These are phyloP conservation scores for Eupeodes latifasciatus DNA, from an alignment of 2,888 invertebrate species.

Conservation along the genomic window DNA sequence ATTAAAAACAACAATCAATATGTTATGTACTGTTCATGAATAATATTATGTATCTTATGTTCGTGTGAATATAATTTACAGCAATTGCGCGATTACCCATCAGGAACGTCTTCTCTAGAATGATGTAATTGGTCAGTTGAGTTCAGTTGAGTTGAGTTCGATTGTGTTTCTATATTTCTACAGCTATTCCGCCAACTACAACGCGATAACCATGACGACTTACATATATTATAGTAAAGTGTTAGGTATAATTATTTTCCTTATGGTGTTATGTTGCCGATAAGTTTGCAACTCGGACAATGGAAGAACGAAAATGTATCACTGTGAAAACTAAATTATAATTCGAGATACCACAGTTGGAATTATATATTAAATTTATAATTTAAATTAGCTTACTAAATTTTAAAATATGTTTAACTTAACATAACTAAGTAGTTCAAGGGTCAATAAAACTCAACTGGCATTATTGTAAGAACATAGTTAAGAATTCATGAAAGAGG, in stretches of 20 bases:
- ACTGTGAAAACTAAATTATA: neutral
- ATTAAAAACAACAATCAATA: neutral
- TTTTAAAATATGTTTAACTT: too few species aligned
- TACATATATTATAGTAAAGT: neutral
- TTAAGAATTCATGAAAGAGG: too few species aligned
- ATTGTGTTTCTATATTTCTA: neutral
- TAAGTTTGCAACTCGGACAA: conserved; percentile 14
- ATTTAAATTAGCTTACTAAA: too few species aligned
- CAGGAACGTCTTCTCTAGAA: conserved; percentile 19
- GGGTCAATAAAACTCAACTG: too few species aligned
- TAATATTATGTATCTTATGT: neutral
- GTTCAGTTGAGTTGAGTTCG: conserved; percentile 5
- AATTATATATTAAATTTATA: neutral
- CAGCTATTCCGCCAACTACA: conserved; percentile 4
- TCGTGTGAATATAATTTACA: conserved; percentile 15
- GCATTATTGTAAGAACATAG: too few species aligned
- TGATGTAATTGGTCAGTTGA: conserved; percentile 30
- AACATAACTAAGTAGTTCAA: too few species aligned
- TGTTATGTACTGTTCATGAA: too few species aligned
- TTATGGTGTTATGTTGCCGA: conserved; percentile 23
- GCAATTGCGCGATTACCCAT: neutral
- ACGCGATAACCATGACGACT: conserved; percentile 17
- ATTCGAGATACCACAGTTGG: neutral
- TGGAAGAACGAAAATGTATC: conserved; percentile 19
- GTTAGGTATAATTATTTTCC: conserved; percentile 18